Evolutionary conservation across 2,797 vertebrate genomes (phyloP).

Genomic region (Distichodus sexfasciatus): DNA sequence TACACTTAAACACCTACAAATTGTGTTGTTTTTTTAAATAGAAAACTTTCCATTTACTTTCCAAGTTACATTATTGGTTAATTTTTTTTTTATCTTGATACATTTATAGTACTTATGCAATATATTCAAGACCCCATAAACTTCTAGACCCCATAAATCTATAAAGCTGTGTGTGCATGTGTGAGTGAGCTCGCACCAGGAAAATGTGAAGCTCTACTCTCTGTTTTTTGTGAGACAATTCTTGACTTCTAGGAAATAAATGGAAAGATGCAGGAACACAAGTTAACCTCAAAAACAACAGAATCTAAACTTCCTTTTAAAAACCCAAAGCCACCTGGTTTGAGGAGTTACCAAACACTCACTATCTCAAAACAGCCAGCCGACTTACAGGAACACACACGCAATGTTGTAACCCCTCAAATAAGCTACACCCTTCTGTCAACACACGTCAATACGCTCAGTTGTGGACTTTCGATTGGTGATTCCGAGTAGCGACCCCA

Average conservation of each 20-base stretch:
- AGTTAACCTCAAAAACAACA: slow-evolving; percentile 37
- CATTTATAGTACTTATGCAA: no score
- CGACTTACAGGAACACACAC: slow-evolving; percentile 11
- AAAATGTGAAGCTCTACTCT: slow-evolving; percentile 44
- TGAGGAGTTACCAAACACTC: slow-evolving; percentile 11
- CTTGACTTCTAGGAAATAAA: slow-evolving; percentile 25
- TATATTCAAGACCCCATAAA: no score
- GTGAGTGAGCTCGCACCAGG: slow-evolving; percentile 16
- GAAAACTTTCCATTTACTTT: no score
- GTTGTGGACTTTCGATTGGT: no score
- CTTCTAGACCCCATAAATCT: no score
- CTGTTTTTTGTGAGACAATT: slow-evolving; percentile 41
- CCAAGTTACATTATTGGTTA: no score
- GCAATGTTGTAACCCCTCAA: not conserved
- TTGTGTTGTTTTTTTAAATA: no score
- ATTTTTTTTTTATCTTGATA: no score
- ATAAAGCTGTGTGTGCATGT: slow-evolving; percentile 31
- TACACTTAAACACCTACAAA: no score
- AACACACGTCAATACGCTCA: no score
- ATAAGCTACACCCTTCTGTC: no score
- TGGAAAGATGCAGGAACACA: slow-evolving; percentile 27
- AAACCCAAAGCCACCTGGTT: slow-evolving; percentile 1
- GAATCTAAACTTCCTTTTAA: slow-evolving; percentile 24
- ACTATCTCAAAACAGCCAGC: not conserved
- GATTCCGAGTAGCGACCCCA: no score